Evolutionary conservation across 2,888 invertebrate species (phyloP).

Genomic region (Cinara cedri): DNA sequence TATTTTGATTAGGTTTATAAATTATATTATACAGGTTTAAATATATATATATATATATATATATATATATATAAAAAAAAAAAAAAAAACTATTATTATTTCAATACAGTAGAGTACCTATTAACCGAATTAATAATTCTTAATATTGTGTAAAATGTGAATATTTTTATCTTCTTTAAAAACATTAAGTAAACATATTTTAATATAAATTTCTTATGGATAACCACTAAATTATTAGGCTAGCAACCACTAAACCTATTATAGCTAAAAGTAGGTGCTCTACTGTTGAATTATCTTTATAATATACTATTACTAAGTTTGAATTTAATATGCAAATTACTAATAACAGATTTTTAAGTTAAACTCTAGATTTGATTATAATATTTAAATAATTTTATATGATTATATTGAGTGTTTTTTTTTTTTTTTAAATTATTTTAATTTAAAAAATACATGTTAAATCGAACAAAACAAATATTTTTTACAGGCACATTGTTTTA

Average conservation of each 20-base stretch:
- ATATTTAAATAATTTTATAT: slow-evolving; percentile 35
- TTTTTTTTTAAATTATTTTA: slow-evolving; percentile 16
- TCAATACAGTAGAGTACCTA: slow-evolving; percentile 40
- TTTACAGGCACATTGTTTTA: slow-evolving; percentile 45
- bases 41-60: too few species aligned
- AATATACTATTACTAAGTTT: slow-evolving; percentile 20
- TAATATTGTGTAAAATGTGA: slow-evolving; percentile 15
- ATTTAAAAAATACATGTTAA: slow-evolving; percentile 25
- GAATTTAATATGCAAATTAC: slow-evolving; percentile 15
- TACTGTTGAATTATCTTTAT: slow-evolving; percentile 34
- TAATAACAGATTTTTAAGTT: slow-evolving; percentile 18
- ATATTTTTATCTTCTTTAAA: slow-evolving; percentile 8
- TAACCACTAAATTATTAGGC: slow-evolving; percentile 3
- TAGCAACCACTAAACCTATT: background rate
- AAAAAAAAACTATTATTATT: slow-evolving; percentile 45
- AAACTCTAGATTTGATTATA: slow-evolving; percentile 34
- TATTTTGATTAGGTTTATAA: slow-evolving; percentile 38
- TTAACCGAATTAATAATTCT: slow-evolving; percentile 52
- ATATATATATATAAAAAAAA: too few species aligned
- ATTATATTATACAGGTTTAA: slow-evolving; percentile 38
- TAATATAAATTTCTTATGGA: background rate
- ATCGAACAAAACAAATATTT: slow-evolving; percentile 51
- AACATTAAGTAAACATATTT: background rate
- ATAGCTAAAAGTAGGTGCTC: slow-evolving; percentile 23
- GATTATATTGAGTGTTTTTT: slow-evolving; percentile 30